phyloP scores from a whole-genome alignment of 2,888 invertebrate genomes.

The Nemotelus nigrinus region DNA sequence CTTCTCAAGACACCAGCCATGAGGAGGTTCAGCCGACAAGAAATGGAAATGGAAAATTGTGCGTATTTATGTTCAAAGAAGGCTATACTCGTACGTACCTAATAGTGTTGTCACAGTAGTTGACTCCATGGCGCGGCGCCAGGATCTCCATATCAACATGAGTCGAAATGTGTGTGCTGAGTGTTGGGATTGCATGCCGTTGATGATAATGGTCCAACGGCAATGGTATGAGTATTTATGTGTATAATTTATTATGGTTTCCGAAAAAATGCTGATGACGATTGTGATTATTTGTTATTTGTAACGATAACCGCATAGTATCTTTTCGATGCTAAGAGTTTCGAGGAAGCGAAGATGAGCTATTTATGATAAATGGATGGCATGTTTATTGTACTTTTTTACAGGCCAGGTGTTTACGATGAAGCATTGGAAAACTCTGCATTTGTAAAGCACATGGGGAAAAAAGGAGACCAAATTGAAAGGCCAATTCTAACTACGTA shows the following conservation, averaged over 20 bases:
- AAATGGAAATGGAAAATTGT: conserved; percentile 32
- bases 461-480: too few species aligned
- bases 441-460: too few species aligned
- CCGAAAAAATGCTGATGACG: neutral
- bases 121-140: neutral
- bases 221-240: neutral
- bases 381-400: too few species aligned
- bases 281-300: too few species aligned
- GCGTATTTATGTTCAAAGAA: conserved; percentile 17
- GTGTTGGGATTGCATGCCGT: neutral
- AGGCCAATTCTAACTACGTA: too few species aligned
- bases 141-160: neutral
- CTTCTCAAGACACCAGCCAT: too few species aligned
- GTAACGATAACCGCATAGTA: too few species aligned
- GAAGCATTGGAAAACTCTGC: too few species aligned
- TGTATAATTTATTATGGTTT: conserved; percentile 12
- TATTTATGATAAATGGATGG: too few species aligned
- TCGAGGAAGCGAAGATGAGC: too few species aligned
- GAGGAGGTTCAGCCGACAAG: neutral
- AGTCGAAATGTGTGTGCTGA: neutral
- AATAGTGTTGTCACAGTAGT: conserved; percentile 11
- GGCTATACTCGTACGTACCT: neutral
- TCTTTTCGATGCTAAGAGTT: too few species aligned
- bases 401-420: too few species aligned
- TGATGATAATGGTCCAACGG: neutral